Base-by-base conservation (phyloP, 1,140 invertebrate species). In the Manduca sexta region DNA sequence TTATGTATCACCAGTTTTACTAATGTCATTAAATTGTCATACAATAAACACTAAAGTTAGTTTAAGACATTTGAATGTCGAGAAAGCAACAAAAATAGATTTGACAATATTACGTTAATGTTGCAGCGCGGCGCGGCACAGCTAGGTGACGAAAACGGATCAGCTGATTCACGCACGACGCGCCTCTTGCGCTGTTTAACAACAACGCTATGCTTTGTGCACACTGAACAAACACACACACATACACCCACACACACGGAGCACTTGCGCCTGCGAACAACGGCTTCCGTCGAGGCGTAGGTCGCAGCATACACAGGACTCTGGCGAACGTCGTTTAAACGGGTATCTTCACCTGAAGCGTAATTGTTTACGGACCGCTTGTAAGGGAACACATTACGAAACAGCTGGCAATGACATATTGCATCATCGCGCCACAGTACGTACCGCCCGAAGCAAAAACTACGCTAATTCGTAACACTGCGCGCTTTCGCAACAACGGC, bases 391-490 rank as follows among this genome's bases (percentile, higher is more conserved):
- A 30, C 12, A 61, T 78, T 72, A 69, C 71, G 73, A 74, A 64
- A 75, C 61, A 52, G 61, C 64, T 74, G 71, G 64, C 69, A 82
- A 72, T 77, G 73, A 73, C 73, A 72, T 72, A 77, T 84, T 84
- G 81, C 81, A 84, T 82, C 74, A 84, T 68, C 68, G 43, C 42
- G 34, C 38, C 45, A 52, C 6, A 45, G 21, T 37, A 35, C 29
- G 53, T 43, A 34, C 42, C 38, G 47, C 49, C 44, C 21, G 35
- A n/a, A 46, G 48, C 42, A 44, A 45, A 56, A 63, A 53, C 37
- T 41, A 53, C 35, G 54, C 51, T 62, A 66, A 63, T 60, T 66
- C 45, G 42, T 68, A 52, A 69, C 61, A 54, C 37, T 52, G 44
- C 37, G 41, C 45, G 44, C 42, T 63, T 60, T 64, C 58, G 56